Evolutionary conservation across 1,140 invertebrate genomes (phyloP), one percentile per base, ranked within the genome.

Genomic region (Lasaia peninsularis): DNA sequence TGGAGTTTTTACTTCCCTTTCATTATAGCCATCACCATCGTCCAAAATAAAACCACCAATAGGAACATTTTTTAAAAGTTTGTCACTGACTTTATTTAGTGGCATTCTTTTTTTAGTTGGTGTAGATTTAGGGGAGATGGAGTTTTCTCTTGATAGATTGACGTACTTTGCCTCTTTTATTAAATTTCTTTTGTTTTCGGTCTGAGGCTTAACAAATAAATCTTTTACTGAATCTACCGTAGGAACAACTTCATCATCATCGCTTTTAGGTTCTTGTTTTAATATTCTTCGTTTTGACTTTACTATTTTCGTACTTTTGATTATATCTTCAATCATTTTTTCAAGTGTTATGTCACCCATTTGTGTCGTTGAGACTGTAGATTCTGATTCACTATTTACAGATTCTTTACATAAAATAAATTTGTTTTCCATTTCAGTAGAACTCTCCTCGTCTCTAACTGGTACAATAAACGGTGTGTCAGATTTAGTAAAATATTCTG

Each of bases 311-410:
- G 86, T 88, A 65, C 86, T 88, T 65, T 88, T 88, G 20, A 88
- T 88, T 24, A 88, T 88, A 59, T 88, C 86, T 67, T 88, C 86
- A 61, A 88, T 88, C 83, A 88, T 86, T 70, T 59, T 81, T 57
- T 88, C 86, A 18, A 88, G 68, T 11, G 86, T 88, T n/a, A 83
- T 66, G 63, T 88, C 86, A 8, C 86, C 86, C 86, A 88, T 88
- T 74, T 86, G 73, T 28, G 86, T 83, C 2, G 82, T 86, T 2
- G 86, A 88, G 21, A 86, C 79, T n/a, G 86, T 88, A 28, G 86
- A 86, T 55, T 83, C 76, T 9, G 86, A 70, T 12, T 70, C 65
- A 65, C 78, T 86, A 16, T 62, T 74, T 40, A 74, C 52, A 21
- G 76, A 81, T 51, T 88, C 79, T 73, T 80, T 86, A 31, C 72